phyloP scores from a whole-genome alignment of 2,113 vertebrate genomes.

The Arothron firmamentum region DNA sequence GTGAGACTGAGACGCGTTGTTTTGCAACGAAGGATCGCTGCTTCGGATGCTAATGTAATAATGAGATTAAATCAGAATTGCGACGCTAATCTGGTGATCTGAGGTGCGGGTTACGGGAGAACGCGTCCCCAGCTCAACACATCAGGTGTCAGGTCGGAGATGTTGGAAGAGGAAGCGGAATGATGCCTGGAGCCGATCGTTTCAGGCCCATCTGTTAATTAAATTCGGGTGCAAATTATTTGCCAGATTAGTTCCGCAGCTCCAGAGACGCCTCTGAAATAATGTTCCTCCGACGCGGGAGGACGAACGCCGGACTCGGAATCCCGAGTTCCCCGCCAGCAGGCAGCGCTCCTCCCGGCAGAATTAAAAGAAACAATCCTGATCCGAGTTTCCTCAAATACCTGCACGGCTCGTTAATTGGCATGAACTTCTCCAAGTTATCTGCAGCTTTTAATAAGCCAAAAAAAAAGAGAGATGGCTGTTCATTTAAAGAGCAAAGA shows the following conservation, averaged over 20 bases:
- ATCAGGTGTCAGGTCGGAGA: conserved; percentile 22
- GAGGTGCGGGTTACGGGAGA: conserved; percentile 29
- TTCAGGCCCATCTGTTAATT: conserved; percentile 14
- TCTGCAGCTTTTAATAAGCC: too few species aligned
- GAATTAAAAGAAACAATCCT: too few species aligned
- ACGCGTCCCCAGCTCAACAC: conserved; percentile 25
- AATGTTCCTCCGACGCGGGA: not conserved
- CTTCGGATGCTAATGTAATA: conserved; percentile 34
- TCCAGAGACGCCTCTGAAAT: not conserved
- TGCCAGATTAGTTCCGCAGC: conserved; percentile 29
- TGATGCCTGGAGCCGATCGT: not conserved
- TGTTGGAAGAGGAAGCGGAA: too few species aligned
- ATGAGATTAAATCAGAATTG: conserved; percentile 29
- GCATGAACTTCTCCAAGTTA: too few species aligned
- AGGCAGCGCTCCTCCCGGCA: too few species aligned
- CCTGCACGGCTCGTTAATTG: too few species aligned
- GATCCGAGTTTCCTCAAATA: too few species aligned
- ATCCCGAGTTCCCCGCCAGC: not conserved
- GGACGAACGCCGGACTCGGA: not conserved
- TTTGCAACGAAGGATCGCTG: conserved; percentile 18
- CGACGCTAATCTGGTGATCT: conserved; percentile 40
- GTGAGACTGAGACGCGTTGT: not conserved
- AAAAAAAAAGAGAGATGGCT: too few species aligned
- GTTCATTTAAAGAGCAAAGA: too few species aligned
- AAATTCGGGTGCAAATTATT: conserved; percentile 1